A percentile compares a stretch with the other conserved stretches of the same genome.
Evolutionary conservation across 2,113 vertebrate genomes (phyloP).

Genomic region (Peromyscus californicus): DNA sequence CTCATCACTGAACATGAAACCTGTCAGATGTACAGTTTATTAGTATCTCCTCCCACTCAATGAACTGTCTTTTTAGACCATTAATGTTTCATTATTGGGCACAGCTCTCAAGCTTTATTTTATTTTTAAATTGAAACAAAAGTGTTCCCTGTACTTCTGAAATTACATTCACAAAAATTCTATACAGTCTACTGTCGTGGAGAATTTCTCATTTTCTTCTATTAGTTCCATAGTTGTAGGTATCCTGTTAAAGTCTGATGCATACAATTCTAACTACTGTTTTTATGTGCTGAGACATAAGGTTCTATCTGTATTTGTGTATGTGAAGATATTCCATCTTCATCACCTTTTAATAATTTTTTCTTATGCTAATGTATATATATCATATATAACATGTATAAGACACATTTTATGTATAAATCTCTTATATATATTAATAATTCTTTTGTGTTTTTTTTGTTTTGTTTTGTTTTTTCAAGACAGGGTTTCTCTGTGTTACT

Average conservation of each 20-base stretch:
- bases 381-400: neutral
- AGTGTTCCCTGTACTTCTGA: neutral
- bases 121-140: too few relatives aligned
- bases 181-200: neutral
- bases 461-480: too few relatives aligned
- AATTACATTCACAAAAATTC: neutral
- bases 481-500: too few relatives aligned
- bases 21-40: neutral
- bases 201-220: neutral
- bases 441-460: too few relatives aligned
- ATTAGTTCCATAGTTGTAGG: neutral
- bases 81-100: neutral
- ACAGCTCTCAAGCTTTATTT: too few relatives aligned
- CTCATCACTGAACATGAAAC: neutral
- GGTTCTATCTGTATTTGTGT: neutral
- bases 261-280: neutral
- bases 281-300: neutral
- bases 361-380: neutral
- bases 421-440: too few relatives aligned
- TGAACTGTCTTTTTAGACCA: neutral
- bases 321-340: neutral
- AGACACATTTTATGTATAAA: neutral
- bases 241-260: neutral
- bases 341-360: neutral
- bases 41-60: neutral